These are phyloP conservation scores for Scleropages formosus DNA, from an alignment of 2,797 vertebrate genomes.

Conservation along the genomic window DNA sequence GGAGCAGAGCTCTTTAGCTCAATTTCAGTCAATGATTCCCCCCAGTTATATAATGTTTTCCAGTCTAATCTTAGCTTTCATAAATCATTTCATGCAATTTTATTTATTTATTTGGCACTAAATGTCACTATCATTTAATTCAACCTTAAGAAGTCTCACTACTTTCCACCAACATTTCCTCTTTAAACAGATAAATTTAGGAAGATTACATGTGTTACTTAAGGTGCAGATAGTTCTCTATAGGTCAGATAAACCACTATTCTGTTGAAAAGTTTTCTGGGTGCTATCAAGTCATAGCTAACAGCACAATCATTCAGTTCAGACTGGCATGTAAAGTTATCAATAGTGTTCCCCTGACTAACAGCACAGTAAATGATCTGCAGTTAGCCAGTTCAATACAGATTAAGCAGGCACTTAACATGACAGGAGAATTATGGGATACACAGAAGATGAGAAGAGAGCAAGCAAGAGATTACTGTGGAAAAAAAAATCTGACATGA, in stretches of 20 bases:
- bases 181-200: background rate
- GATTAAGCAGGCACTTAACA: background rate
- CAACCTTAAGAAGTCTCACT: background rate
- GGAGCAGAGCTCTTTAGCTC: too few relatives aligned
- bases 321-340: conserved; percentile 4
- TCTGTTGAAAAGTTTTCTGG: background rate
- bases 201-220: conserved; percentile 10
- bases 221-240: background rate
- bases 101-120: too few relatives aligned
- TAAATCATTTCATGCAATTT: too few relatives aligned
- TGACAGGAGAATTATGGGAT: background rate
- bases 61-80: too few relatives aligned
- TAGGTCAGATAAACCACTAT: background rate
- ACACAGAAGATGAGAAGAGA: background rate
- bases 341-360: background rate
- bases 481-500: background rate
- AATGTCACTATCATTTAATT: too few relatives aligned
- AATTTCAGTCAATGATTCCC: too few relatives aligned
- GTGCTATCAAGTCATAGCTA: background rate
- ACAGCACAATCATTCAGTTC: background rate
- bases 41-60: too few relatives aligned
- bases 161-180: background rate
- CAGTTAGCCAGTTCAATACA: background rate
- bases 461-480: background rate
- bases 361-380: conserved; percentile 8